These are phyloP conservation scores for Drosophila sucinea DNA, from an alignment of 1,140 invertebrate species.

Conservation along the genomic window DNA sequence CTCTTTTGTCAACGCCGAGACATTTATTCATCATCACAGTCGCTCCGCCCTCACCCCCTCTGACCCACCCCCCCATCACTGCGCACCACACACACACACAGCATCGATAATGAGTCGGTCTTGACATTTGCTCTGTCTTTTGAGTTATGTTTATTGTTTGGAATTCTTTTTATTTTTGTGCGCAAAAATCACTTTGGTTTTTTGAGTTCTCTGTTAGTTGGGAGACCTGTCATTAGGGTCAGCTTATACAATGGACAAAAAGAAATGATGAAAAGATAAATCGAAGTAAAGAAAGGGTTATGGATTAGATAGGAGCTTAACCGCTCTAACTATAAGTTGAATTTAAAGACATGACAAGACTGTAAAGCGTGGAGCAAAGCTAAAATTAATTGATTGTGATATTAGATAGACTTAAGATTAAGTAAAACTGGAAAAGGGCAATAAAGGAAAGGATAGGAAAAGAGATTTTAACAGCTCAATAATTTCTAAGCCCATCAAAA, in stretches of 20 bases:
- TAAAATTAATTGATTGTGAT: not conserved
- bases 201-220: constrained; percentile 8
- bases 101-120: constrained; percentile 47
- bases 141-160: constrained; percentile 54
- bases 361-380: too few species aligned
- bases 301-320: not conserved
- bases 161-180: constrained; percentile 36
- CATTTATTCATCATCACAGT: constrained; percentile 50
- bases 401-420: not conserved
- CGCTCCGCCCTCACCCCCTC: constrained; percentile 10
- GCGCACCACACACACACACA: not conserved
- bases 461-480: too few species aligned
- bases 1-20: constrained; percentile 35
- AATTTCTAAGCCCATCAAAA: too few species aligned
- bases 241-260: constrained; percentile 26
- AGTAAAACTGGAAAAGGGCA: too few species aligned
- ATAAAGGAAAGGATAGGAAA: too few species aligned
- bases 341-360: not conserved
- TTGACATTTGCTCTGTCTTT: constrained; percentile 37
- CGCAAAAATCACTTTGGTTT: constrained; percentile 14
- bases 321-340: not conserved
- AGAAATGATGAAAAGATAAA: constrained; percentile 13
- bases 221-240: constrained; percentile 54
- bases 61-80: not conserved
- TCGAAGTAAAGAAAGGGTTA: not conserved